Evolutionary conservation across 2,797 vertebrate genomes (phyloP), one percentile per base, ranked within the genome.

Genomic region (Gambusia yucatana): DNA sequence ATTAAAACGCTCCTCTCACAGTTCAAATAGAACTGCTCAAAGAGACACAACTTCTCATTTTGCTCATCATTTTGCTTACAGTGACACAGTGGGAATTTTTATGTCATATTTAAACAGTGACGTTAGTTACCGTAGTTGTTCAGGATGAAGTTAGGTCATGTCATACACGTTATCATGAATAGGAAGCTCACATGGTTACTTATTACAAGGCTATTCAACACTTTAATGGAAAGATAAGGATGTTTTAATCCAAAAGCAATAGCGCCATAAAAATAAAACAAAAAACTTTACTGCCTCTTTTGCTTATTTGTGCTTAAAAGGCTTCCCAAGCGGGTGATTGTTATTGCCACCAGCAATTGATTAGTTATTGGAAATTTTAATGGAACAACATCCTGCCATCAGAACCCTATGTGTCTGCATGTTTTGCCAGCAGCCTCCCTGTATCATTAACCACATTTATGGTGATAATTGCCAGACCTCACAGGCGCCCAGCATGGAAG

Each of bases 381-480:
- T 1, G 0, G 16, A 48, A 25, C 52, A 78, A 36, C 73, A 72
- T 79, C 76, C n/a, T 72, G 48, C 39, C 11, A 2, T 73, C 76
- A 11, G 10, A 75, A 44, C 36, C 10, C 1, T 36, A 43, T 33
- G 72, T 70, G 41, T 65, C 59, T 1, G 41, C 48, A 52, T 75
- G 61, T 77, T 8, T 61, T 78, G 65, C 50, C 36, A 73, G 67
- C 70, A 75, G 83, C 78, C 74, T 44, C 41, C 69, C 55, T 46
- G 6, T 76, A 72, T 65, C 65, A 83, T 86, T 88, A 83, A 91
- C 89, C 81, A 78, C 73, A 77, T 77, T 82, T 89, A 90, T 85
- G 84, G 77, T 91, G 89, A 85, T 91, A 90, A 93, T 83, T 86
- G 75, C 65, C 85, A 61, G 78, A 75, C 78, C 52, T 77, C 61